phyloP scores from a whole-genome alignment of 2,797 vertebrate genomes.

The Labeo calbasu region DNA sequence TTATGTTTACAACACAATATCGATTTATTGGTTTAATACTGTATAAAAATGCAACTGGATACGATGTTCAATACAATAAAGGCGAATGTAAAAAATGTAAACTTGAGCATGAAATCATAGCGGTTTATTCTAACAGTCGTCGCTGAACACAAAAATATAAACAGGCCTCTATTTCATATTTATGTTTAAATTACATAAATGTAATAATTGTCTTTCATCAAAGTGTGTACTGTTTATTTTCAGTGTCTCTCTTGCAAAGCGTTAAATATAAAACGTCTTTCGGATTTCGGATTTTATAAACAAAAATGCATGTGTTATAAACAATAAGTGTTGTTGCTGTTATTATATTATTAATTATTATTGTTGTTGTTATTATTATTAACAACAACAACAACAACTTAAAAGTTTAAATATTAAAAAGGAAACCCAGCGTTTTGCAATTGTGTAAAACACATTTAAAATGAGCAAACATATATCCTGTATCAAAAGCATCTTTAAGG shows the following conservation, averaged over 20 bases:
- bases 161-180: not conserved
- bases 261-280: not conserved
- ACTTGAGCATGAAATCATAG: not conserved
- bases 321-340: not conserved
- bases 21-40: not conserved
- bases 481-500: slow-evolving; percentile 20
- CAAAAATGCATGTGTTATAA: not conserved
- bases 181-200: not conserved
- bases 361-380: not conserved
- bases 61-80: not conserved
- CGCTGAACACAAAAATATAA: not conserved
- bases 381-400: not conserved
- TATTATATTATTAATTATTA: not conserved
- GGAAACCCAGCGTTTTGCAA: not conserved
- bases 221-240: not conserved
- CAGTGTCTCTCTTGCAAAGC: not conserved
- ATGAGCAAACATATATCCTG: not conserved
- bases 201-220: not conserved
- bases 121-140: not conserved
- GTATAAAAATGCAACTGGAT: not conserved
- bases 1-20: not conserved
- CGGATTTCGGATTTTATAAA: not conserved
- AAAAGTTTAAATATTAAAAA: not conserved
- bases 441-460: not conserved
- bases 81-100: not conserved